These are phyloP conservation scores for Lipotes vexillifer DNA, from an alignment of 2,113 vertebrate genomes.

Conservation along the genomic window DNA sequence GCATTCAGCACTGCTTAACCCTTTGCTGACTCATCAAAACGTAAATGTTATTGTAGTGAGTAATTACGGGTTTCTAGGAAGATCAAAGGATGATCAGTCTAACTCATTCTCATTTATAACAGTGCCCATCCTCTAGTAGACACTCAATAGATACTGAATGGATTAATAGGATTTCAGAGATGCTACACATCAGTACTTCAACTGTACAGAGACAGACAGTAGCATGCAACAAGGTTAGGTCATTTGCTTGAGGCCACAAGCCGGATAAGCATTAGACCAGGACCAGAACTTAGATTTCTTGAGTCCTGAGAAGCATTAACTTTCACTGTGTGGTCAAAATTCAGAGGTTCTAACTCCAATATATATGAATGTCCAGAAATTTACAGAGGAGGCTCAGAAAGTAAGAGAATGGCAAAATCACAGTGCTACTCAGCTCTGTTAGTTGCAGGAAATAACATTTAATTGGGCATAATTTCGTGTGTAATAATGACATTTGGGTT, in stretches of 20 bases:
- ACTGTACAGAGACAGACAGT: not conserved
- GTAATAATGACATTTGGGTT: not conserved
- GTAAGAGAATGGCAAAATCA: not conserved
- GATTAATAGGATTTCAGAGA: not conserved
- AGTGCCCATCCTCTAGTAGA: not conserved
- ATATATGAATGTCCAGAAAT: not conserved
- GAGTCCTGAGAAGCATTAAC: not conserved
- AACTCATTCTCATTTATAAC: not conserved
- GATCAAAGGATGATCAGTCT: not conserved
- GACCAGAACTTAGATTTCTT: not conserved
- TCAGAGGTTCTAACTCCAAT: not conserved
- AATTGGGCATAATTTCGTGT: not conserved
- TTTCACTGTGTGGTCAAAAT: not conserved
- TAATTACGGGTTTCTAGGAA: not conserved
- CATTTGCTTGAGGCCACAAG: not conserved
- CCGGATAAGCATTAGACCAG: not conserved
- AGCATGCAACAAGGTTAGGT: not conserved
- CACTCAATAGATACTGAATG: not conserved
- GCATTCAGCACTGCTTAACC: constrained; percentile 19
- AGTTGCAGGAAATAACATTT: not conserved
- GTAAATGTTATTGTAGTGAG: not conserved
- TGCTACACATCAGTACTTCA: not conserved
- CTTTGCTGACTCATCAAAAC: not conserved
- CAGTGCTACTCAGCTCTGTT: not conserved
- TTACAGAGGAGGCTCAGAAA: not conserved